These are phyloP conservation scores for Seira ritae DNA, from an alignment of 2,888 invertebrate genomes.

Conservation along the genomic window DNA sequence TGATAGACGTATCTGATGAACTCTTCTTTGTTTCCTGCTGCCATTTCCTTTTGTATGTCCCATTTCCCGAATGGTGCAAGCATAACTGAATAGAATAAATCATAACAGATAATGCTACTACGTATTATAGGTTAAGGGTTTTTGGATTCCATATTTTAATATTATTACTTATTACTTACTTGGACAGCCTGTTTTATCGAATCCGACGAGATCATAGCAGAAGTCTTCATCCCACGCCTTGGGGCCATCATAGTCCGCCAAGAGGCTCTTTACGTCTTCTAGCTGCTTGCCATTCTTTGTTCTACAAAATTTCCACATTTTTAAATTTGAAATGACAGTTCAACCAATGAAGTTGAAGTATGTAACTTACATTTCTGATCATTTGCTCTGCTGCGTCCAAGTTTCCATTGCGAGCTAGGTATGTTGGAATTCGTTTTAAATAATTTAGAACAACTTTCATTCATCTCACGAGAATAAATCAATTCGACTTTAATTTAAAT, in stretches of 20 bases:
- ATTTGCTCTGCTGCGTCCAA: conserved; percentile 46
- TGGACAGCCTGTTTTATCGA: conserved; percentile 44
- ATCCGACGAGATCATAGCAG: conserved; percentile 34
- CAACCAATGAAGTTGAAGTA: background rate
- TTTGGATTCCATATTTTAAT: background rate
- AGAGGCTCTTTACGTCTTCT: conserved; percentile 37
- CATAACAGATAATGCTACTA: background rate
- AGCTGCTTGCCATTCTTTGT: conserved; percentile 40
- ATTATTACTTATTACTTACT: conserved; percentile 10
- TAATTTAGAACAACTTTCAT: no score
- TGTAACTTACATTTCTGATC: conserved; percentile 48
- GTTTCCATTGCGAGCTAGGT: conserved; percentile 57
- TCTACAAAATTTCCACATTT: conserved; percentile 25
- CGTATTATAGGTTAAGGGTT: background rate
- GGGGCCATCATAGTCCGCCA: conserved; percentile 27
- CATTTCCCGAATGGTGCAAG: conserved; percentile 44
- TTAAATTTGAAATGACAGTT: background rate
- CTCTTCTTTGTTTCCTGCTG: conserved; percentile 54
- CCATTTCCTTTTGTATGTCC: conserved; percentile 59
- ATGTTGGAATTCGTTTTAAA: no score
- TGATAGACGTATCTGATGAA: conserved; percentile 37
- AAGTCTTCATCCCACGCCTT: conserved; percentile 38
- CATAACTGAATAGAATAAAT: conserved; percentile 6
- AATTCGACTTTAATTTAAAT: background rate
- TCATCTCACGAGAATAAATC: no score